Evolutionary conservation across 2,113 vertebrate species (phyloP), one percentile per base, ranked within the genome.

Genomic region (Paradoxurus hermaphroditus): DNA sequence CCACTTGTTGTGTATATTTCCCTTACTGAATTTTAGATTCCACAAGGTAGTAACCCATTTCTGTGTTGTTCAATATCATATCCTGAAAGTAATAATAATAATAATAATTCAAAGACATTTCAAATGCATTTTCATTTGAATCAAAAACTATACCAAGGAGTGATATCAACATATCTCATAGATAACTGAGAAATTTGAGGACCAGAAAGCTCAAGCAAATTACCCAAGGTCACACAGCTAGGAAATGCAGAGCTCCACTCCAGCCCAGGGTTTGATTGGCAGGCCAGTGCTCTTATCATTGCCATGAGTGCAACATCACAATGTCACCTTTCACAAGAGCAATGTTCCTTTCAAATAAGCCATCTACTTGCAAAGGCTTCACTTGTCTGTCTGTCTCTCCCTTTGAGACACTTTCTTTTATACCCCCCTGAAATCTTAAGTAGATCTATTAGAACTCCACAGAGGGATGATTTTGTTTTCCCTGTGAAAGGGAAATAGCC

Each of bases 401-500:
- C 49, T 23, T 49, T 29, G n/a, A 91, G 21, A 41, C 25, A 77
- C 13, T 72, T 67, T 36, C 10, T 73, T 73, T 67, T 46, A 44
- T 41, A 4, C 27, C 21, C 34, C 29, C 14, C 7, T 59, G 39
- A 49, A 85, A 89, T 73, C 41, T 62, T 72, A 39, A 46, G 83
- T 85, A 46, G 59, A 78, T 90, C 79, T 79, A 27, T 12, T 7
- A 79, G 82, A 95, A 94, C 73, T 92, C 51, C 8, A 21, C 14
- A 67, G 89, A 89, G 56, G 68, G 89, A 79, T 51, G 83, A 75
- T 94, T 94, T 96, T 97, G 36, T 97, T 97, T 97, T 83, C 81
- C 79, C 18, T 59, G 46, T 23, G 7, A 70, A 95, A 94, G 62
- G 31, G 78, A 96, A 95, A 86, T 81, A 77, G 77, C n/a, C 14